phyloP scores from a whole-genome alignment of 2,113 vertebrate genomes.

The Sphyrna mokarran region DNA sequence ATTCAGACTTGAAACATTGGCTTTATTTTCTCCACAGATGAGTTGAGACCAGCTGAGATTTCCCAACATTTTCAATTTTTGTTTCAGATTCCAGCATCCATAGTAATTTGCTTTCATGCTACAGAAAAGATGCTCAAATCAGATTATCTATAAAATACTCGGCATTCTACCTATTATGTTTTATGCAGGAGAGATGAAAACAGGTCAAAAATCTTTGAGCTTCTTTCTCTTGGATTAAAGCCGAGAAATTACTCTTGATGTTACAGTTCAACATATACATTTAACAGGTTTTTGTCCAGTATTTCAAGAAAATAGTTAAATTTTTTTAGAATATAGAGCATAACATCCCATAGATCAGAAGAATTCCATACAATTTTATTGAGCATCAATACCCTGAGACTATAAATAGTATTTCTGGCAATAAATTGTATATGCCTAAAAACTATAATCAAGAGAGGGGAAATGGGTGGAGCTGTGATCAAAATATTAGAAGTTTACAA shows the following conservation, averaged over 20 bases:
- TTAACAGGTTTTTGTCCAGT: not conserved
- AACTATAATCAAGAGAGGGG: not conserved
- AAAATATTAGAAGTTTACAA: not conserved
- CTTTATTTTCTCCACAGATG: too few species aligned
- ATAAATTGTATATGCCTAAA: not conserved
- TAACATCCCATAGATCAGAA: not conserved
- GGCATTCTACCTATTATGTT: too few species aligned
- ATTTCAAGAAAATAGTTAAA: not conserved
- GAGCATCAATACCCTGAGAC: not conserved
- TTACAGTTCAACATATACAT: too few species aligned
- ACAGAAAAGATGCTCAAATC: not conserved
- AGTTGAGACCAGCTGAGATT: too few species aligned
- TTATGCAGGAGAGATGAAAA: not conserved
- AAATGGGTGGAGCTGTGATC: not conserved
- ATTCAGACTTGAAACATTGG: too few species aligned
- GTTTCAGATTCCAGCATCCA: too few species aligned
- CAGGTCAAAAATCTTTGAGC: not conserved
- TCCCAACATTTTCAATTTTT: too few species aligned
- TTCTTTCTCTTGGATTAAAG: not conserved
- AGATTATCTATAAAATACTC: not conserved
- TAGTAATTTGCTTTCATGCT: too few species aligned
- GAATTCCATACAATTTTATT: not conserved
- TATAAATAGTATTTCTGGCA: not conserved
- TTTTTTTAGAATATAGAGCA: not conserved
- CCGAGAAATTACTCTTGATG: not conserved